phyloP scores from a whole-genome alignment of 2,113 vertebrate genomes.

The Falco punctatus region DNA sequence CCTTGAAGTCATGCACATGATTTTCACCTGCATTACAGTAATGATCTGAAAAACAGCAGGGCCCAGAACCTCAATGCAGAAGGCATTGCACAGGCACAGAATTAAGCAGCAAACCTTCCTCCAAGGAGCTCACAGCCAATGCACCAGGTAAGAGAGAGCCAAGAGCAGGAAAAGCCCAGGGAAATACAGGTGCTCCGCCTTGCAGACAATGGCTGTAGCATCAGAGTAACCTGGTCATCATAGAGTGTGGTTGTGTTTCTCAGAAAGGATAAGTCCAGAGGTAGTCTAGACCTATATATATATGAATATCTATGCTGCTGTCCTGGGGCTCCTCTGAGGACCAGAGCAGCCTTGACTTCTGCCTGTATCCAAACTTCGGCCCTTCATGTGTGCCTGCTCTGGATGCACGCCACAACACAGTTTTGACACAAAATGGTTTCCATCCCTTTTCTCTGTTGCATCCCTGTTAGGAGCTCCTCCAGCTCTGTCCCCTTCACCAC shows the following conservation, averaged over 20 bases:
- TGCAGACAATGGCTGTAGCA: neutral
- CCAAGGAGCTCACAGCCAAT: neutral
- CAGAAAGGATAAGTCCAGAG: neutral
- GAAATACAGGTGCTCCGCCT: neutral
- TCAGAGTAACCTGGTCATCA: neutral
- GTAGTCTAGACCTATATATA: neutral
- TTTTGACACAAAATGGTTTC: neutral
- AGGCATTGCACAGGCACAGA: neutral
- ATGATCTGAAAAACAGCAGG: neutral
- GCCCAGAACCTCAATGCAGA: neutral
- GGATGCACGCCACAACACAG: neutral
- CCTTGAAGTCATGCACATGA: rapidly evolving
- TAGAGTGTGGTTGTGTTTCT: neutral
- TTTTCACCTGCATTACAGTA: neutral
- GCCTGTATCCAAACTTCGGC: neutral
- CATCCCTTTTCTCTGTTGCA: neutral
- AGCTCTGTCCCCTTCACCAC: rapidly evolving
- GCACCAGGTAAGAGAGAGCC: neutral
- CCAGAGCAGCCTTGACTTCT: neutral
- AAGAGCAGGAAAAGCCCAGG: neutral
- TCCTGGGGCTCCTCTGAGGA: neutral
- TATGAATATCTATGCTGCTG: neutral
- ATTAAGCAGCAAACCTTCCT: neutral
- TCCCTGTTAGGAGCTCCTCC: neutral
- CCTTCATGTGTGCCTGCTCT: neutral